Evolutionary conservation across 2,797 vertebrate genomes (phyloP), one percentile per base, ranked within the genome.

Genomic region (Takifugu rubripes): DNA sequence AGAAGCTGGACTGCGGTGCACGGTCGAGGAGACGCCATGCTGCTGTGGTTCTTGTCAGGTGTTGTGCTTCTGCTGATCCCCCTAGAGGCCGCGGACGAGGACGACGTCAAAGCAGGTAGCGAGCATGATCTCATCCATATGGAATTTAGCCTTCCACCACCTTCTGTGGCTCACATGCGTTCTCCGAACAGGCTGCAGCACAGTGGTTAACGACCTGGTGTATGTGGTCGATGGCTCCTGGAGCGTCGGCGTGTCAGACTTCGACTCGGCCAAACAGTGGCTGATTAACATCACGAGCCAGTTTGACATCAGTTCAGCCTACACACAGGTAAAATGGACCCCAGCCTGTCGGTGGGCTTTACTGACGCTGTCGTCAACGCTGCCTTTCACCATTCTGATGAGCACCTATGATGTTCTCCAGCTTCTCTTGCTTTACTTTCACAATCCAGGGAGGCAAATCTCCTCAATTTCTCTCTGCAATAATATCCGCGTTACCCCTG

Each of bases 171-270:
- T 47, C 45, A 15, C 36, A 17, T 50, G 21, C 54, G 2, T 59
- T 25, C 1, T 52, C 25, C 56, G 31, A 27, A 8, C 5, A 93
- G 92, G 92, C 68, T 93, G 92, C 83, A 91, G 92, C 73, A 93
- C 90, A 21, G 90, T 90, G 6, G 85, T 89, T 3, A 93, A 93
- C 68, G 92, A 93, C 79, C 82, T 93, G 64, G 92, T 93, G 15
- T 93, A 90, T 54, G 89, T 93, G 24, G 75, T 92, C 2, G 92
- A 93, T 53, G 92, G 92, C 54, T 93, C 92, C 1, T 93, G 92
- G 92, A 93, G 92, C 24, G 92, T 93, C 5, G 90, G 92, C 26
- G 48, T 72, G 24, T n/a, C 56, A 0, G 89, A 93, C 78, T 93
- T 93, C 43, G 89, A 93, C n/a, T 92, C 70, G 0, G 91, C 92